phyloP scores from a whole-genome alignment of 2,888 invertebrate species.

The Pachymerium ferrugineum region DNA sequence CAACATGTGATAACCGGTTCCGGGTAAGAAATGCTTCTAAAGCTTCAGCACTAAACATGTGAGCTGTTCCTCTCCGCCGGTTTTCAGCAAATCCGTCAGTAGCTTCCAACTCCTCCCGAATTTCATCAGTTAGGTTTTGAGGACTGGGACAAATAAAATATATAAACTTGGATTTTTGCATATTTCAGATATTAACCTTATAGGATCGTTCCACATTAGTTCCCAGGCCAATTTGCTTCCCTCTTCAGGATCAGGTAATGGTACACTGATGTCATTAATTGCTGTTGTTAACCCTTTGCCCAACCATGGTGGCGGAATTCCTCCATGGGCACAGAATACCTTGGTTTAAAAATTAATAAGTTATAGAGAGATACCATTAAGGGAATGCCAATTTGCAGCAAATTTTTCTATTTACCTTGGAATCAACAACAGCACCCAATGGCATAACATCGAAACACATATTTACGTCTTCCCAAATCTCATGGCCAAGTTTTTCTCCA shows the following conservation, averaged over 20 bases:
- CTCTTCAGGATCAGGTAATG: slow-evolving; percentile 59
- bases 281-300: slow-evolving; percentile 57
- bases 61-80: slow-evolving; percentile 63
- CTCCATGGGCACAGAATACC: slow-evolving; percentile 74
- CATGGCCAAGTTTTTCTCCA: slow-evolving; percentile 58
- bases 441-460: slow-evolving; percentile 66
- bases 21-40: slow-evolving; percentile 60
- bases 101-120: slow-evolving; percentile 33
- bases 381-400: background rate
- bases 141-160: background rate
- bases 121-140: background rate
- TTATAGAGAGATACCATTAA: background rate
- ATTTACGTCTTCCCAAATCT: slow-evolving; percentile 66
- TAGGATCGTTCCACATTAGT: slow-evolving; percentile 71
- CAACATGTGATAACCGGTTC: slow-evolving; percentile 63
- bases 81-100: slow-evolving; percentile 62
- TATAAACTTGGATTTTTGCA: background rate
- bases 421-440: slow-evolving; percentile 66
- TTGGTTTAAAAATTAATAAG: too few relatives aligned
- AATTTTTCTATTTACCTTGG: slow-evolving; percentile 53
- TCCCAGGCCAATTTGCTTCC: slow-evolving; percentile 72
- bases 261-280: slow-evolving; percentile 62
- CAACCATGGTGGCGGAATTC: slow-evolving; percentile 65
- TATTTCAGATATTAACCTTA: slow-evolving; percentile 48
- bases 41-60: slow-evolving; percentile 65